Base-by-base conservation (phyloP, 2,888 invertebrate genomes). In the Timandra comae region DNA sequence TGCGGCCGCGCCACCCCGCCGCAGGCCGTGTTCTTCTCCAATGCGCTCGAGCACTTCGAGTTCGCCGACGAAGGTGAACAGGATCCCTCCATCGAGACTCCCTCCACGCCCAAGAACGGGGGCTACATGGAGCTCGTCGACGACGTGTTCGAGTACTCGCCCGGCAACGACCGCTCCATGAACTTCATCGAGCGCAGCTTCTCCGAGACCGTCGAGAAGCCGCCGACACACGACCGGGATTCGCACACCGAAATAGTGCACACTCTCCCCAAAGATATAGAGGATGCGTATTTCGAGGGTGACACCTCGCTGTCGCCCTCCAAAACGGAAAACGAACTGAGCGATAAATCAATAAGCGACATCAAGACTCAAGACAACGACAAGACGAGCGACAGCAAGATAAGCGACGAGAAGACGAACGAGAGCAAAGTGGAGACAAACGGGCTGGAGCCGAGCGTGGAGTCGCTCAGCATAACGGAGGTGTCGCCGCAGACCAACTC, bases 21-120 rank as follows among this genome's bases (percentile, higher is more conserved):
- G 2, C 67, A 72, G 16, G 55, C 64, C 0, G 63, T 82, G 2
- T 66, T 72, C 0, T 82, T 73, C 43, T 78, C 78, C 0, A 80
- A 89, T 38, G 91, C 93, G 30, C 82, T 91, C 27, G 94, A 94
- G 48, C 91, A 93, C 58, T 92, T 95, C 46, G 94, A 94, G 60
- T 96, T 92, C 60, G 95, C 93, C 86, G 96, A 96, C 61, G 94
- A 94, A 0, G 94, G 94, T 0, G 94, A 92, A 0, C 93, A 93
- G 58, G 93, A 92, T n/a, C 89, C 91, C 10, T 88, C 91, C 8
- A 82, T 91, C 2, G 93, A 91, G 51, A 88, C 59, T 1, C 73
- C 77, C 2, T 44, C 46, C 1, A 69, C 68, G 1, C 77, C 70
- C 1, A 64, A 57, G 22, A 82, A 80, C 43, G 70, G 70, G 30